Evolutionary conservation across 2,113 vertebrate species (phyloP).

Genomic region (rat (Rattus norvegicus)): DNA sequence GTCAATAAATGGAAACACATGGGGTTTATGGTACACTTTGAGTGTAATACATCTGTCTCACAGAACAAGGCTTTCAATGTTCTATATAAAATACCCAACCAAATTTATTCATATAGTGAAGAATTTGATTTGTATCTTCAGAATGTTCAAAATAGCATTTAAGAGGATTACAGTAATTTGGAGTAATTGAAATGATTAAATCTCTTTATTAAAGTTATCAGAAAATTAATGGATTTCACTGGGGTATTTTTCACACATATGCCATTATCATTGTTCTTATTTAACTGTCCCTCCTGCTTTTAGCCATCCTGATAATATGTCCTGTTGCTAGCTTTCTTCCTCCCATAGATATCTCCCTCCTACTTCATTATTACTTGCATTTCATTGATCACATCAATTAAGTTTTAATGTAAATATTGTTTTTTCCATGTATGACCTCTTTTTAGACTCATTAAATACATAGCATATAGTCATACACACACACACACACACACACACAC

Average conservation of each 20-base stretch:
- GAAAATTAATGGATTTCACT: not conserved
- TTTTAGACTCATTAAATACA: not conserved
- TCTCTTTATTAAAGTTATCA: not conserved
- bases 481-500: not conserved
- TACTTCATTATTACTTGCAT: not conserved
- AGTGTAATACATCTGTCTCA: not conserved
- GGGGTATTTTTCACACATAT: not conserved
- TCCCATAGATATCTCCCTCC: not conserved
- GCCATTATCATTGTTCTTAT: not conserved
- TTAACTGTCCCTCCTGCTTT: not conserved
- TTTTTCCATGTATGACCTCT: not conserved
- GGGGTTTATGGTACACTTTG: too few species aligned
- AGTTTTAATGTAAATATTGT: not conserved
- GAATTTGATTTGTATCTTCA: not conserved
- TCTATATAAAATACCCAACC: not conserved
- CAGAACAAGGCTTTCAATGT: not conserved
- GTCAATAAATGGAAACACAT: too few species aligned
- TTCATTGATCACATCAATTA: not conserved
- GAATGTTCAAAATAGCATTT: not conserved
- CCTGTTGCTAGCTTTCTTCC: not conserved
- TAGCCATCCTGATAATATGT: not conserved
- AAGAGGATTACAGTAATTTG: not conserved
- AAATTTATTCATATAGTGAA: not conserved
- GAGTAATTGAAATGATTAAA: not conserved
- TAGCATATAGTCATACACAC: not conserved